Conservation (phyloP, 2,113 vertebrate species). For the Craseonycteris thonglongyai region DNA sequence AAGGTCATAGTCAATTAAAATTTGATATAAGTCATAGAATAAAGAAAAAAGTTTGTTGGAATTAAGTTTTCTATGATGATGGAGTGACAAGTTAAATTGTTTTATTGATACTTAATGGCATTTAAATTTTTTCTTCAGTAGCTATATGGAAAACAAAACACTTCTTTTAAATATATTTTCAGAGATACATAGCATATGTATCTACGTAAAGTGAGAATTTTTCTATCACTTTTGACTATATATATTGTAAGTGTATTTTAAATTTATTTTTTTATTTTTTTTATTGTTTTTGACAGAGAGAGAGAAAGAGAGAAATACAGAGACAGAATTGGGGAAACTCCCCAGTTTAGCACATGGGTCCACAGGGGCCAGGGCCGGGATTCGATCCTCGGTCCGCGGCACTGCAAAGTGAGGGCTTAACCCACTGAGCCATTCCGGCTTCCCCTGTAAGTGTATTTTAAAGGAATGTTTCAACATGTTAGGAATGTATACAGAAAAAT, state of each 20-base stretch:
- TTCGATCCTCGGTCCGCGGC: too few species aligned
- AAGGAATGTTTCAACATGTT: neutral
- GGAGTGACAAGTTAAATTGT: neutral
- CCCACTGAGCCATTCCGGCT: too few species aligned
- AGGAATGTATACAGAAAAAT: neutral
- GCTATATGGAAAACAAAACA: neutral
- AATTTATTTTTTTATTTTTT: too few species aligned
- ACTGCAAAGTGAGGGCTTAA: too few species aligned
- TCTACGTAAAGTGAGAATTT: neutral
- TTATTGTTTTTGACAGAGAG: too few species aligned
- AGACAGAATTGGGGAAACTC: too few species aligned
- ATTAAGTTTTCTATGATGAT: neutral
- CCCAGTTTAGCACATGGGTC: too few species aligned
- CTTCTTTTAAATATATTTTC: neutral
- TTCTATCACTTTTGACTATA: neutral
- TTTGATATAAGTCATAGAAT: neutral
- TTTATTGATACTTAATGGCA: neutral
- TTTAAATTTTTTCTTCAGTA: neutral
- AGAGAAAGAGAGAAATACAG: too few species aligned
- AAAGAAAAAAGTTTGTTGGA: neutral
- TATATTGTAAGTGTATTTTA: neutral
- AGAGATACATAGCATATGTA: neutral
- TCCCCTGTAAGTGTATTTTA: neutral
- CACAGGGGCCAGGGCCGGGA: too few species aligned
- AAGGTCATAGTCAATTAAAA: neutral